Percentiles rank a stretch among this genome's conserved stretches.
phyloP scores from a whole-genome alignment of 2,888 invertebrate species.

The Lepidocyrtinus sp. region DNA sequence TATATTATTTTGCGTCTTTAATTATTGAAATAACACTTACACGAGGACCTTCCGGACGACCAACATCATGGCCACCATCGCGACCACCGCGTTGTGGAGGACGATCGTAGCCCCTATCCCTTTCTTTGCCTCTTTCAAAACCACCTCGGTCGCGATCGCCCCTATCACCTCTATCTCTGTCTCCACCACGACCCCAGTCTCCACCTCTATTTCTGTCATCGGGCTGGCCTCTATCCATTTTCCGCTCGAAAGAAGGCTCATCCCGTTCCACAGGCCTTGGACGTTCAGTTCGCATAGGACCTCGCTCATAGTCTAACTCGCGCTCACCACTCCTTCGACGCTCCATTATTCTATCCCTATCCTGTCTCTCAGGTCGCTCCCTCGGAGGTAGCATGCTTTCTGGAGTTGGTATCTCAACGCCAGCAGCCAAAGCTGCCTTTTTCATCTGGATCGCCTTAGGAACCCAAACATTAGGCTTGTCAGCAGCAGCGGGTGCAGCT shows the following conservation, averaged over 20 bases:
- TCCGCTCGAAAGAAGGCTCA: slow-evolving; percentile 45
- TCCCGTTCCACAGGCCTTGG: slow-evolving; percentile 46
- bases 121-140: slow-evolving; percentile 53
- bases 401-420: slow-evolving; percentile 56
- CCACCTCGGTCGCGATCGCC: slow-evolving; percentile 59
- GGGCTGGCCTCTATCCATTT: slow-evolving; percentile 67
- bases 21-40: no score
- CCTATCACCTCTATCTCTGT: slow-evolving; percentile 67
- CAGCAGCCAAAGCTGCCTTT: slow-evolving; percentile 35
- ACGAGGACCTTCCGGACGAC: background rate
- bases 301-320: slow-evolving; percentile 53
- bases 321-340: slow-evolving; percentile 22
- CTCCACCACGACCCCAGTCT: slow-evolving; percentile 49
- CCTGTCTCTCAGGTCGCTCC: slow-evolving; percentile 43
- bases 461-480: slow-evolving; percentile 43
- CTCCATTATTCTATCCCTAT: slow-evolving; percentile 67
- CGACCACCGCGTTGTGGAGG: no score
- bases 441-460: slow-evolving; percentile 45
- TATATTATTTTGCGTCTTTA: no score
- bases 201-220: slow-evolving; percentile 49
- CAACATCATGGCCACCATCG: slow-evolving; percentile 70
- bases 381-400: slow-evolving; percentile 42
- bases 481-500: slow-evolving; percentile 17
- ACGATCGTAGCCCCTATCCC: slow-evolving; percentile 66
- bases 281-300: slow-evolving; percentile 48